Conservation (phyloP, 1,140 invertebrate genomes). For the Penaeus chinensis region DNA sequence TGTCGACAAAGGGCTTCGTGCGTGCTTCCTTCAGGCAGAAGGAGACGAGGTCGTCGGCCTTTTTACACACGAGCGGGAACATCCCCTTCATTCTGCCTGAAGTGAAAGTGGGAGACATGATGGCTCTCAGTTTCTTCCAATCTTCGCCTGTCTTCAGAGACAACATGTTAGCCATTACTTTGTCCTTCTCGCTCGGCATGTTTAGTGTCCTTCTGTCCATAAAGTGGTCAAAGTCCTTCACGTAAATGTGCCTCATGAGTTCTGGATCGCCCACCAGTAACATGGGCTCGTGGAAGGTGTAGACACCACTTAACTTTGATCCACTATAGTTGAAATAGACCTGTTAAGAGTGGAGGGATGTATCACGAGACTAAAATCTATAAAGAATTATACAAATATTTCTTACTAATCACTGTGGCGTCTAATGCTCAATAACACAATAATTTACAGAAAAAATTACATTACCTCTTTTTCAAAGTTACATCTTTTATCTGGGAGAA, state of each 20-base stretch:
- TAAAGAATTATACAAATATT: too few relatives aligned
- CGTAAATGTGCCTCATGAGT: neutral
- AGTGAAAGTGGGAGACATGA: constrained; percentile 62
- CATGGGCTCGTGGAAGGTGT: too few relatives aligned
- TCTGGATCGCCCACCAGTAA: neutral
- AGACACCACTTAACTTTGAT: too few relatives aligned
- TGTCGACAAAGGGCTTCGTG: constrained; percentile 21
- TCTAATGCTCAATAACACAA: too few relatives aligned
- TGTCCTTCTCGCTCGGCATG: neutral
- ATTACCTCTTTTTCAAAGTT: too few relatives aligned
- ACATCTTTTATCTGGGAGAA: too few relatives aligned
- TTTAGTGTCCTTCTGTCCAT: neutral
- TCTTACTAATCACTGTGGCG: too few relatives aligned
- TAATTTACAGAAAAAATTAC: too few relatives aligned
- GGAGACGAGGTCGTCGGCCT: constrained; percentile 14
- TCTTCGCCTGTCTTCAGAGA: neutral
- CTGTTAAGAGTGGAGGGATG: too few relatives aligned
- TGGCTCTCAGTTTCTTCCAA: constrained; percentile 52
- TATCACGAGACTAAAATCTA: too few relatives aligned
- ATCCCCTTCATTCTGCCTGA: constrained; percentile 57
- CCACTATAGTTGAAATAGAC: too few relatives aligned
- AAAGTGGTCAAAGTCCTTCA: constrained; percentile 7
- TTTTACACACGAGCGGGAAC: neutral
- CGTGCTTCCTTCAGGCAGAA: constrained; percentile 30
- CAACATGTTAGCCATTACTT: constrained; percentile 9